Percentiles rank a stretch among this genome's conserved stretches.
phyloP scores from a whole-genome alignment of 2,888 invertebrate genomes.

The Epinotia nisella region DNA sequence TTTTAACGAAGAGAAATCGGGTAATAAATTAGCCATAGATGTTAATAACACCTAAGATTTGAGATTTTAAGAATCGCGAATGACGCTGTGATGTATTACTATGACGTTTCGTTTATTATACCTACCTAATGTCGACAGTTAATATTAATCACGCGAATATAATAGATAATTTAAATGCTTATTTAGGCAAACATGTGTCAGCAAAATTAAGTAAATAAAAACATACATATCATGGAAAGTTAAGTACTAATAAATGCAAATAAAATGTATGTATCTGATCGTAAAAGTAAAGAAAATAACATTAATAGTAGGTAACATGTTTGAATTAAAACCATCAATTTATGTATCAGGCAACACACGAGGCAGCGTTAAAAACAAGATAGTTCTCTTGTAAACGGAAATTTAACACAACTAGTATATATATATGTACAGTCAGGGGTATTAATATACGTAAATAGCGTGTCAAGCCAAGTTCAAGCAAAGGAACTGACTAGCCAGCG shows the following conservation, averaged over 20 bases:
- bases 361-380: too few relatives aligned
- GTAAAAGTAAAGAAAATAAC: slow-evolving; percentile 6
- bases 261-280: not conserved
- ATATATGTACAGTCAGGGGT: too few relatives aligned
- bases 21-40: slow-evolving; percentile 37
- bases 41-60: slow-evolving; percentile 34
- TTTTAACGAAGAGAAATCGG: slow-evolving; percentile 42
- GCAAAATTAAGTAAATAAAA: slow-evolving; percentile 14
- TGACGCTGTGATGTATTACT: slow-evolving; percentile 15
- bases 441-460: too few relatives aligned
- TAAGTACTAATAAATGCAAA: slow-evolving; percentile 16
- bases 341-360: too few relatives aligned
- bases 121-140: not conserved
- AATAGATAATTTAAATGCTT: slow-evolving; percentile 7
- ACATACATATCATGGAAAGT: not conserved
- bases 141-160: slow-evolving; percentile 23
- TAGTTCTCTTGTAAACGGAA: too few relatives aligned
- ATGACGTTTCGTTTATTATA: slow-evolving; percentile 21
- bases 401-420: too few relatives aligned
- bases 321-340: too few relatives aligned
- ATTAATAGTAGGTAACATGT: slow-evolving; percentile 19
- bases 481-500: too few relatives aligned
- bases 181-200: slow-evolving; percentile 1
- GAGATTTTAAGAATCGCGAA: slow-evolving; percentile 16
- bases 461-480: too few relatives aligned